Percentiles rank a stretch among this genome's conserved stretches.
Conservation (phyloP, 2,113 vertebrate genomes). For the Eidolon helvum region DNA sequence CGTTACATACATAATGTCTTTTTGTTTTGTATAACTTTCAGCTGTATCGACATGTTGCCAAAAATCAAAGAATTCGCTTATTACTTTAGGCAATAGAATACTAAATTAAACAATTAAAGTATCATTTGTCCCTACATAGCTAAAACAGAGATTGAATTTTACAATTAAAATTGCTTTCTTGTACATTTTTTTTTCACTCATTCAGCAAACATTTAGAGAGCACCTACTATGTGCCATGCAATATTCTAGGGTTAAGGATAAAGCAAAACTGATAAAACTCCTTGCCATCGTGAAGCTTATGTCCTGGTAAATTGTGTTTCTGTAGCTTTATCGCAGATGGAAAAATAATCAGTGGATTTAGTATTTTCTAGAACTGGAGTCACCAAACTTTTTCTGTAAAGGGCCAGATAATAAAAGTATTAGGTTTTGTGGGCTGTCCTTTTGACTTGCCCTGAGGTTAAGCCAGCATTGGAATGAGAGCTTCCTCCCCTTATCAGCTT, state of each 20-base stretch:
- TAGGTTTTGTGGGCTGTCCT: neutral
- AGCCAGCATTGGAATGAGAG: neutral
- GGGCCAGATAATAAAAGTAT: neutral
- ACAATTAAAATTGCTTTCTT: neutral
- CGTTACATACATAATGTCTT: neutral
- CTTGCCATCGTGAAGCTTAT: neutral
- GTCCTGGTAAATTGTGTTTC: neutral
- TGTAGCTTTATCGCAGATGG: neutral
- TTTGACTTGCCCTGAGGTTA: neutral
- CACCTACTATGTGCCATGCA: neutral
- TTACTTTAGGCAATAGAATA: neutral
- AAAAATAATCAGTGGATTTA: neutral
- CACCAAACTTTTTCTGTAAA: neutral
- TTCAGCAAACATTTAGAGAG: neutral
- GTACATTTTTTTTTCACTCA: neutral
- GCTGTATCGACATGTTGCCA: neutral
- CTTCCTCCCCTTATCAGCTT: neutral
- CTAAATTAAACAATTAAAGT: neutral
- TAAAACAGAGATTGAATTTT: neutral
- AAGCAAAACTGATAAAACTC: neutral
- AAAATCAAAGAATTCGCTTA: neutral
- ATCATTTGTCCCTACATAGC: neutral
- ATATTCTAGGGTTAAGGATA: neutral
- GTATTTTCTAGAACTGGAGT: neutral
- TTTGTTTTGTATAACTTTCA: neutral